phyloP scores from a whole-genome alignment of 2,797 vertebrate genomes.

The Peromyscus nudipes region DNA sequence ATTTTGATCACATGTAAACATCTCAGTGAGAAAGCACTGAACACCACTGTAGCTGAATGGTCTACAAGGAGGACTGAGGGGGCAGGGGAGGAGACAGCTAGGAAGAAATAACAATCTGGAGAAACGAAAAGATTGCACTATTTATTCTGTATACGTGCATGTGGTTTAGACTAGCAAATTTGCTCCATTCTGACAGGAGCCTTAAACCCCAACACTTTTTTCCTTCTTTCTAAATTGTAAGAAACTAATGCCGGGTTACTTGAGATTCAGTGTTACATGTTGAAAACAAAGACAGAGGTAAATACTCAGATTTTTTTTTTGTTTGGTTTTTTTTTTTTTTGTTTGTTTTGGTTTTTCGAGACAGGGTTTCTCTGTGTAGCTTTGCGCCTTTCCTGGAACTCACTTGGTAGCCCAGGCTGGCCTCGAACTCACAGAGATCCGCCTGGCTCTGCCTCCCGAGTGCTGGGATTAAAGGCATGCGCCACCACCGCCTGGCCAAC shows the following conservation, averaged over 20 bases:
- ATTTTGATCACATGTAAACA: not conserved
- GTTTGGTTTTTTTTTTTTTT: no score
- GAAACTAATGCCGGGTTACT: slow-evolving; percentile 13
- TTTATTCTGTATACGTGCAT: not conserved
- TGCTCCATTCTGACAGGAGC: slow-evolving; percentile 3
- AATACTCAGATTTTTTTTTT: slow-evolving; percentile 33
- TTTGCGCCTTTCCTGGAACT: no score
- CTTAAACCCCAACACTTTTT: slow-evolving; percentile 18
- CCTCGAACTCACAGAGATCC: no score
- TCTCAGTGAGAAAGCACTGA: slow-evolving; percentile 26
- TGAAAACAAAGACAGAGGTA: slow-evolving; percentile 29
- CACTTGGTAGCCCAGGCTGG: no score
- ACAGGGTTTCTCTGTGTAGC: no score
- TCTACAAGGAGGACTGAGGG: not conserved
- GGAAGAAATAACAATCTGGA: not conserved
- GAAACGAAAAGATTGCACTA: not conserved
- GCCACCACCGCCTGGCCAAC: no score
- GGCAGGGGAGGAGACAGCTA: not conserved
- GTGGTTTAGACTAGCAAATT: slow-evolving; percentile 21
- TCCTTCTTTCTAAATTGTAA: slow-evolving; percentile 45
- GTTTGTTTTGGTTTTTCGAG: no score
- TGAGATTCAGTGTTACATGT: not conserved
- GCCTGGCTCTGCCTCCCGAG: no score
- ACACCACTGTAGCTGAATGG: not conserved
- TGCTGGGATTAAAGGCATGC: no score